Evolutionary conservation across 2,797 vertebrate species (phyloP), one percentile per base, ranked within the genome.

Genomic region (Lagocephalus sceleratus): DNA sequence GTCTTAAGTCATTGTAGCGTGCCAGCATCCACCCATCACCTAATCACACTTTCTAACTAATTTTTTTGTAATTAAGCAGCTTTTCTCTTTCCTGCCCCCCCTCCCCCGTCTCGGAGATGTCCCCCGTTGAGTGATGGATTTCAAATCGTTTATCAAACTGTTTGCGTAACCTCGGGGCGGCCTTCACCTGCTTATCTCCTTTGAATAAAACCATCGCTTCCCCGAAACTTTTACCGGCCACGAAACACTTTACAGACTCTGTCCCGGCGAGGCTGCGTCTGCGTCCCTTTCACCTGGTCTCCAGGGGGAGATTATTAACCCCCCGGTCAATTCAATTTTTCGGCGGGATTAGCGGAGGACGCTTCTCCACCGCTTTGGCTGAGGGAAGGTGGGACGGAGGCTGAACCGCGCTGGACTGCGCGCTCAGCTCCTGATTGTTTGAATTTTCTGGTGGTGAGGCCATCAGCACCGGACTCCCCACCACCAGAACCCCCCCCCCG

Each of bases 1-100:
- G 79, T 89, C 85, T 90, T 89, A 90, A 91, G 73, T 91, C 84
- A 88, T 70, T 88, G 75, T 87, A 82, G 88, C 87, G 84, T 79
- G 78, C 84, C 73, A 82, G 82, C 71, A 82, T 85, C 83, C 78
- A 79, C 82, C 83, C 71, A 72, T 89, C 82, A 86, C 73, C 77
- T 88, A 85, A 86, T 89, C 79, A 74, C 81, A 78, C 83, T 85
- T 69, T 78, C 71, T 55, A 74, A 79, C 72, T 83, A 42, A 69
- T 86, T 87, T 83, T 86, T 89, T 85, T 85, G 75, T 78, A 88
- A 87, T 86, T 88, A 88, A 90, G 83, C 81, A 85, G 87, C 87
- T 90, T 91, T 86, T 78, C 72, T 76, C 61, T 67, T 61, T 57
- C 16, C 60, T 58, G 71, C 50, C 69, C 54, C 41, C 66, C 17